Base-by-base conservation (phyloP, 2,797 vertebrate species). In the Sarcoramphus papa region DNA sequence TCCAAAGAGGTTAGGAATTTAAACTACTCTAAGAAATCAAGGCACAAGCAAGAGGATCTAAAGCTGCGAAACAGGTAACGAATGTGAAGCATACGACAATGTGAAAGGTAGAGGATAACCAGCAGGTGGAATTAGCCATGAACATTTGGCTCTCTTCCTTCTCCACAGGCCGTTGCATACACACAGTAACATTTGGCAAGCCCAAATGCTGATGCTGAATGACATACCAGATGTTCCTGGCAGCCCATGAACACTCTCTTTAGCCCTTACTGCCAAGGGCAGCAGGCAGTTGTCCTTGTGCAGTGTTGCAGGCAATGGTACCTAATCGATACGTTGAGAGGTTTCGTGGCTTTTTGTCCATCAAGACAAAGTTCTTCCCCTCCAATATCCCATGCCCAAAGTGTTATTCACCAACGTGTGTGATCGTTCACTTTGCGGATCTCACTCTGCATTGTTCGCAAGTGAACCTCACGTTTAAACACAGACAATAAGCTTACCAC, bases 221-320 rank as follows among this genome's bases (percentile, higher is more conserved):
- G 75, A 80, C 50, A 88, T n/a, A 68, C 64, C 95, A 95, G 94
- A 95, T 96, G 94, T 93, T 94, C 37, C 60, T 53, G 37, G 57
- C 6, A 5, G 37, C 37, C 62, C 65, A 83, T 0, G 0, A 67
- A 37, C 5, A 7, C 25, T 70, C 48, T 89, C 33, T 89, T 68
- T 79, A 92, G 62, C 56, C 80, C 82, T 64, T 45, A 20, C 33
- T 82, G 79, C n/a, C 76, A 60, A 22, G 9, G 9, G 19, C 40
- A 93, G 40, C 40, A 50, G 73, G 31, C 10, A 1, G 13, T 69
- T 87, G 35, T 75, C 33, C 57, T 92, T 75, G 41, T 56, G 53
- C n/a, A 20, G 14, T 3, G 5, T 78, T 54, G 21, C 27, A 57
- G 65, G 31, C 23, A 84, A 31, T 30, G 40, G 15, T 43, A 68